These are phyloP conservation scores for Helicorthomorpha holstii DNA, from an alignment of 1,140 invertebrate genomes.

Conservation along the genomic window DNA sequence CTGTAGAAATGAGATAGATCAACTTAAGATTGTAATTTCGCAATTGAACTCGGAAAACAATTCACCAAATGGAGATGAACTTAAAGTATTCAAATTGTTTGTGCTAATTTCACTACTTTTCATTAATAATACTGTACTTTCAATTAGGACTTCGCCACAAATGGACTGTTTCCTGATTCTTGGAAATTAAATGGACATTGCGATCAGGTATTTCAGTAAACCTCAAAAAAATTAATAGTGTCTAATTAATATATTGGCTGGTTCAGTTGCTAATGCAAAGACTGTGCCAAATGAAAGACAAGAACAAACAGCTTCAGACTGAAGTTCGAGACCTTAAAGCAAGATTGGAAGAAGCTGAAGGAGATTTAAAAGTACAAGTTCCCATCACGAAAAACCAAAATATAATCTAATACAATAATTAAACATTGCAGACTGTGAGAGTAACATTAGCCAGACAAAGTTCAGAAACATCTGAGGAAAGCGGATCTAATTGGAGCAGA, in stretches of 20 bases:
- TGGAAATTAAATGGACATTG: neutral
- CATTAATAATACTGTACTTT: neutral
- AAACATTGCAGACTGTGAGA: too few species aligned
- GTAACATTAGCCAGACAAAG: slow-evolving; percentile 27
- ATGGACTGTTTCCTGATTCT: neutral
- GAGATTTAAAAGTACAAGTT: slow-evolving; percentile 44
- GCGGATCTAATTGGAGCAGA: slow-evolving; percentile 21
- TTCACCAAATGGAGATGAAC: slow-evolving; percentile 24
- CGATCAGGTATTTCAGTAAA: neutral
- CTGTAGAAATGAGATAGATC: slow-evolving; percentile 56
- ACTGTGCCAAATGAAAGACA: slow-evolving; percentile 39
- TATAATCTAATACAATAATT: too few species aligned
- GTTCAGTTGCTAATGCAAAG: slow-evolving; percentile 13
- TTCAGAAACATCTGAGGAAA: slow-evolving; percentile 25
- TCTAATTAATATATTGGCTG: neutral
- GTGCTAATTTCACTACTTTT: neutral
- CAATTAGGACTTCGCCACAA: neutral
- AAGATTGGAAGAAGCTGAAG: slow-evolving; percentile 48
- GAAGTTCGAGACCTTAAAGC: slow-evolving; percentile 51
- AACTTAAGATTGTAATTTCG: slow-evolving; percentile 63
- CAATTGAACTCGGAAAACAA: slow-evolving; percentile 49
- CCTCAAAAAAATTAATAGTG: neutral
- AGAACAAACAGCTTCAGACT: slow-evolving; percentile 44
- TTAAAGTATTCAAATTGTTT: slow-evolving; percentile 13
- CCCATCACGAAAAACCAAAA: too few species aligned